These are phyloP conservation scores for Aspidiotus destructor DNA, from an alignment of 2,888 invertebrate species.

Conservation along the genomic window DNA sequence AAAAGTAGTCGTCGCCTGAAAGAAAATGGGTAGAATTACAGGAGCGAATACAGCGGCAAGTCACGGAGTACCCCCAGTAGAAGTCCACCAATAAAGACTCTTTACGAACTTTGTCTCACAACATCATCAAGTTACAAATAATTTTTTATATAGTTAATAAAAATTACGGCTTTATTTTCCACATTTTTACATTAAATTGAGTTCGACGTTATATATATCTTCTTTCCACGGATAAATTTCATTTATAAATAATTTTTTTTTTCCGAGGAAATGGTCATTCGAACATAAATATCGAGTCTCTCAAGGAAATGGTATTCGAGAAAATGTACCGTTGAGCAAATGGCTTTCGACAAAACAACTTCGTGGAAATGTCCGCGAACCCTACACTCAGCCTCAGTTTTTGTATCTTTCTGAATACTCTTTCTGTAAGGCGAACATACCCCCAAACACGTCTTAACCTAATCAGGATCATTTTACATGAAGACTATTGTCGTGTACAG, in stretches of 20 bases:
- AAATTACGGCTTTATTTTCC: too few species aligned
- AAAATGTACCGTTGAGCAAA: not conserved
- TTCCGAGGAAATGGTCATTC: not conserved
- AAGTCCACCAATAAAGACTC: not conserved
- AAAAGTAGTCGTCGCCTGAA: too few species aligned
- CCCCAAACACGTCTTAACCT: too few species aligned
- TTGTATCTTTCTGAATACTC: too few species aligned
- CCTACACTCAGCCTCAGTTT: too few species aligned
- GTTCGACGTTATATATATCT: too few species aligned
- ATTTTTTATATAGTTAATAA: not conserved
- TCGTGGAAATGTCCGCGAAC: not conserved
- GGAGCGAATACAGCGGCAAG: not conserved
- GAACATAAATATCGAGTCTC: not conserved
- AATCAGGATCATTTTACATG: too few species aligned
- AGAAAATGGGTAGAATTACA: not conserved
- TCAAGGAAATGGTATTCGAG: not conserved
- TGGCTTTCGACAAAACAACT: not conserved
- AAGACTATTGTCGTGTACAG: too few species aligned
- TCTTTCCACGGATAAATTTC: too few species aligned
- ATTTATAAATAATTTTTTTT: not conserved
- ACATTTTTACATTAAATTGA: too few species aligned
- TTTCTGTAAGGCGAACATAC: too few species aligned
- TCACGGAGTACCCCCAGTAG: not conserved
- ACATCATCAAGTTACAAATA: not conserved
- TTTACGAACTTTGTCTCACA: not conserved